A percentile compares a stretch with the other conserved stretches of the same genome.
These are phyloP conservation scores for Listronotus oregonensis DNA, from an alignment of 1,140 invertebrate genomes.

Conservation along the genomic window DNA sequence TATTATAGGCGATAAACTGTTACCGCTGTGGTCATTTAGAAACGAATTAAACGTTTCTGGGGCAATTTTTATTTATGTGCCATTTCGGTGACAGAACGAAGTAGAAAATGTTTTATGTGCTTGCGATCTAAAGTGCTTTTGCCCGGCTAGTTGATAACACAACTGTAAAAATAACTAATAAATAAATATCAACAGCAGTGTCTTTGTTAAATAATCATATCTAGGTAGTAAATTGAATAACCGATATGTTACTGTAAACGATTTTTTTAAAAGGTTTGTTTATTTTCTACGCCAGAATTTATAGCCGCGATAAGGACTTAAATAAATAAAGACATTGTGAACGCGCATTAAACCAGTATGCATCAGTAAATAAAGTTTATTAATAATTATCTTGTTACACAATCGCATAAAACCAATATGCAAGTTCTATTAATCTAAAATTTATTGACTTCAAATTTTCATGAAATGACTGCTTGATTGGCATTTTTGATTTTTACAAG, in stretches of 20 bases:
- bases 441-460: too few relatives aligned
- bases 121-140: slow-evolving; percentile 4
- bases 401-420: slow-evolving; percentile 1
- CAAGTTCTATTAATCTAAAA: neutral
- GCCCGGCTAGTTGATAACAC: neutral
- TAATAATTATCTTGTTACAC: neutral
- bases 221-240: neutral
- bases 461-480: too few relatives aligned
- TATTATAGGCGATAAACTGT: slow-evolving; percentile 37
- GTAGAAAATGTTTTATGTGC: slow-evolving; percentile 23
- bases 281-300: neutral
- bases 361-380: neutral
- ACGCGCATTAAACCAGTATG: neutral
- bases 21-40: slow-evolving; percentile 35
- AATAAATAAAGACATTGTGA: neutral
- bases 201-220: slow-evolving; percentile 5
- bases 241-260: neutral
- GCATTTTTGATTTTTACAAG: too few relatives aligned
- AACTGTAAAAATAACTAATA: slow-evolving; percentile 3
- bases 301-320: slow-evolving; percentile 1
- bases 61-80: slow-evolving; percentile 34
- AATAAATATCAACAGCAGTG: neutral
- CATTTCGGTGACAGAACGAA: slow-evolving; percentile 19
- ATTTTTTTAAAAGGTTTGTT: neutral
- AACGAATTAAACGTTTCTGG: slow-evolving; percentile 36